phyloP scores from a whole-genome alignment of 2,888 invertebrate genomes.

The Caenorhabditis sp. region DNA sequence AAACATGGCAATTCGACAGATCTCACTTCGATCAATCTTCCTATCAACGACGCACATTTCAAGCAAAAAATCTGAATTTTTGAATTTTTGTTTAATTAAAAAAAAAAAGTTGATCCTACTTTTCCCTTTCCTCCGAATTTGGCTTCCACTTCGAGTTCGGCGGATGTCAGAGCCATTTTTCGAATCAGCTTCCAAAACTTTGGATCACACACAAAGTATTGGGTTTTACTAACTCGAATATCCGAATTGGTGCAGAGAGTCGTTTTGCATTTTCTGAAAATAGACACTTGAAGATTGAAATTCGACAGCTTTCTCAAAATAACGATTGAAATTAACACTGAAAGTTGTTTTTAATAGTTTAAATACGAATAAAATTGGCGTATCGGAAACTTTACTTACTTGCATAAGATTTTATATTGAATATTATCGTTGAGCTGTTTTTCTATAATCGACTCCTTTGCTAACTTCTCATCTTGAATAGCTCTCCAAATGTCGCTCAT shows the following conservation, averaged over 20 bases:
- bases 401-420: conserved; percentile 27
- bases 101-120: conserved; percentile 4
- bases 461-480: conserved; percentile 13
- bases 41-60: conserved; percentile 10
- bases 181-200: conserved; percentile 32
- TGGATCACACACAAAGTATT: conserved; percentile 33
- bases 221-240: conserved; percentile 19
- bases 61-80: conserved; percentile 9
- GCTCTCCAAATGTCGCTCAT: conserved; percentile 10
- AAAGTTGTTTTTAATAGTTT: neutral
- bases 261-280: conserved; percentile 37
- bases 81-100: neutral
- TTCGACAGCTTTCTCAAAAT: no score
- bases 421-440: conserved; percentile 6
- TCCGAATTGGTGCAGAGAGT: conserved; percentile 18
- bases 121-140: conserved; percentile 16
- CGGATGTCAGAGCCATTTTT: neutral
- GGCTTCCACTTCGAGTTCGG: neutral
- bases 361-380: no score
- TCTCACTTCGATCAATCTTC: conserved; percentile 16
- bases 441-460: conserved; percentile 5
- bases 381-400: no score
- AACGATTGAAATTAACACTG: neutral
- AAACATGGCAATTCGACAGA: conserved; percentile 18
- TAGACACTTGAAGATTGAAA: no score